Conservation (phyloP, 2,888 invertebrate genomes). For the Eupithecia exiguata region DNA sequence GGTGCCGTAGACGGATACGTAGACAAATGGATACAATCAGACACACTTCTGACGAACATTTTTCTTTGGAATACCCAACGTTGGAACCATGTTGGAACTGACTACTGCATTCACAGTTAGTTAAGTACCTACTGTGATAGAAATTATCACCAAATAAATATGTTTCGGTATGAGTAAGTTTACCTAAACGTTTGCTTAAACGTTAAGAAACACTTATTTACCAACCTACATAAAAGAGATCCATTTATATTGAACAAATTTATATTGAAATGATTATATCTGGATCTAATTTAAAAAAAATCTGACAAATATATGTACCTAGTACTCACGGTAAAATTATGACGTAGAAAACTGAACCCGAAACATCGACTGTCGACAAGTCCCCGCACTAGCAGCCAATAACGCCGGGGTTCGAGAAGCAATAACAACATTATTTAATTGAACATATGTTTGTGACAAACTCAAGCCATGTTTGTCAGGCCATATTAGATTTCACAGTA, state of each 20-base stretch:
- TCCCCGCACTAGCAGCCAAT: conserved; percentile 38
- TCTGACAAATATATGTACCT: too few relatives aligned
- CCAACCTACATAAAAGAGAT: background rate
- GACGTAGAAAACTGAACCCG: background rate
- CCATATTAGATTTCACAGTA: conserved; percentile 43
- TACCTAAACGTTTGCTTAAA: too few relatives aligned
- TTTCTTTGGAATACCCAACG: background rate
- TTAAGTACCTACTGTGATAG: background rate
- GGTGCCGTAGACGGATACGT: background rate
- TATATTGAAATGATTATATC: too few relatives aligned
- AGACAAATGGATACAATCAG: background rate
- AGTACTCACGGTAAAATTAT: background rate
- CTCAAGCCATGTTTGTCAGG: conserved; percentile 45
- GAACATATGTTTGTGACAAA: conserved; percentile 53
- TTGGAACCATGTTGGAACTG: too few relatives aligned
- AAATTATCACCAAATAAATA: background rate
- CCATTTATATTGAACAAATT: too few relatives aligned
- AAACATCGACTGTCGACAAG: conserved; percentile 29
- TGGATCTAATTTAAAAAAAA: too few relatives aligned
- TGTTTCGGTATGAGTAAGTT: background rate
- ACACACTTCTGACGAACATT: background rate
- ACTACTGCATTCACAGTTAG: background rate
- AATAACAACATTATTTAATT: conserved; percentile 58
- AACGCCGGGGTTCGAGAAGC: conserved; percentile 49
- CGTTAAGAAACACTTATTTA: background rate